phyloP scores from a whole-genome alignment of 2,888 invertebrate genomes.

The Mantis religiosa region DNA sequence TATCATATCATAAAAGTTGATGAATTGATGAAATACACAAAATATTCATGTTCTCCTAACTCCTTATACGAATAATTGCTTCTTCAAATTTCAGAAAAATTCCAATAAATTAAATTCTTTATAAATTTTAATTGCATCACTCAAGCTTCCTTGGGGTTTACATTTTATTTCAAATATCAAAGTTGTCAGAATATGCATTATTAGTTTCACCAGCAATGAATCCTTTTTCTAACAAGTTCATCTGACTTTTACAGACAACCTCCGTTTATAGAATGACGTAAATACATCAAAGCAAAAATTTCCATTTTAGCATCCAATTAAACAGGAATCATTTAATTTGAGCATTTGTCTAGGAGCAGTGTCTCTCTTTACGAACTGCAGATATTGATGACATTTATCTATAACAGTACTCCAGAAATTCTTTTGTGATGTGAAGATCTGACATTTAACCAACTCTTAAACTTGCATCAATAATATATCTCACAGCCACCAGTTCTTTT shows the following conservation, averaged over 20 bases:
- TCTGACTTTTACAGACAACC: too few relatives aligned
- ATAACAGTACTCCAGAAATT: not conserved
- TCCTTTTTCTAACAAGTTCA: too few relatives aligned
- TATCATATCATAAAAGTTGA: too few relatives aligned
- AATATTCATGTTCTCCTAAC: not conserved
- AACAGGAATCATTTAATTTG: not conserved
- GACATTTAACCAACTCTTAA: not conserved
- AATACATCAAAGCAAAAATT: not conserved
- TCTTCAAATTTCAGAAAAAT: not conserved
- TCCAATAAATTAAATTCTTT: not conserved
- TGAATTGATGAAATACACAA: not conserved
- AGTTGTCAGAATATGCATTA: not conserved
- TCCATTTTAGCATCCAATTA: not conserved
- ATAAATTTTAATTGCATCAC: not conserved
- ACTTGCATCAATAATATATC: not conserved
- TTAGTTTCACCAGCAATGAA: too few relatives aligned
- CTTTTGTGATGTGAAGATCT: not conserved
- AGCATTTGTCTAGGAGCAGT: not conserved
- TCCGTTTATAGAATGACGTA: not conserved
- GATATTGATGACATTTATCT: not conserved
- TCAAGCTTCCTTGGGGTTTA: not conserved
- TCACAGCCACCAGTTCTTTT: not conserved
- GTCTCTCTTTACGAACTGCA: not conserved
- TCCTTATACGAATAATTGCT: not conserved
- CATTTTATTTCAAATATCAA: not conserved